Conservation (phyloP, 2,113 vertebrate species). For the Nothobranchius furzeri region DNA sequence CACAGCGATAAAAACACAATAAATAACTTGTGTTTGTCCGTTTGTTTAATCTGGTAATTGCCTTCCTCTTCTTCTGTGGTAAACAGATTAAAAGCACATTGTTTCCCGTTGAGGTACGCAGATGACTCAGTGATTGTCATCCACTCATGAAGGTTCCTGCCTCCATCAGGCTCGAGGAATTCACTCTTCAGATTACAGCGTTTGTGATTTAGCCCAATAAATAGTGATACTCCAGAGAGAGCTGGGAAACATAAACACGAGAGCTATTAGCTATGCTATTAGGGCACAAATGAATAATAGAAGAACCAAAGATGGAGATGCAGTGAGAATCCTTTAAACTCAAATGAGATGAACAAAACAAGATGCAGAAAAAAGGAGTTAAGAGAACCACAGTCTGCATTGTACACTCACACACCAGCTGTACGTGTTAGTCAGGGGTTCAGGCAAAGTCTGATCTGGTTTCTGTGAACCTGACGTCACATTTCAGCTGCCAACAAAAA, state of each 20-base stretch:
- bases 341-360: background rate
- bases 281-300: conserved; percentile 43
- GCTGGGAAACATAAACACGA: conserved; percentile 23
- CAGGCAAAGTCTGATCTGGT: too few species aligned
- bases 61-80: background rate
- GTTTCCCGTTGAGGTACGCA: background rate
- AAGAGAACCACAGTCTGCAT: background rate
- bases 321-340: conserved; percentile 6
- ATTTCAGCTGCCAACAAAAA: too few species aligned
- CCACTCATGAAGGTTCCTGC: conserved; percentile 10
- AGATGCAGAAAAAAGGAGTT: background rate
- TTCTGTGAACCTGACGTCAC: too few species aligned
- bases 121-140: conserved; percentile 30
- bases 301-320: conserved; percentile 17
- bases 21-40: too few species aligned
- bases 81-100: background rate
- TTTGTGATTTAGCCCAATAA: conserved; percentile 18
- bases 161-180: conserved; percentile 12
- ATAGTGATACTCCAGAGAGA: conserved; percentile 40
- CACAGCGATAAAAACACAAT: background rate
- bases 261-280: conserved; percentile 17
- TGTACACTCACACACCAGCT: background rate
- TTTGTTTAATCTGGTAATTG: conserved; percentile 19
- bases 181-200: conserved; percentile 28
- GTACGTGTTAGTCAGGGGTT: too few species aligned